A percentile compares a stretch with the other conserved stretches of the same genome.
Evolutionary conservation across 2,113 vertebrate species (phyloP).

Genomic region (Eurystomus gularis): DNA sequence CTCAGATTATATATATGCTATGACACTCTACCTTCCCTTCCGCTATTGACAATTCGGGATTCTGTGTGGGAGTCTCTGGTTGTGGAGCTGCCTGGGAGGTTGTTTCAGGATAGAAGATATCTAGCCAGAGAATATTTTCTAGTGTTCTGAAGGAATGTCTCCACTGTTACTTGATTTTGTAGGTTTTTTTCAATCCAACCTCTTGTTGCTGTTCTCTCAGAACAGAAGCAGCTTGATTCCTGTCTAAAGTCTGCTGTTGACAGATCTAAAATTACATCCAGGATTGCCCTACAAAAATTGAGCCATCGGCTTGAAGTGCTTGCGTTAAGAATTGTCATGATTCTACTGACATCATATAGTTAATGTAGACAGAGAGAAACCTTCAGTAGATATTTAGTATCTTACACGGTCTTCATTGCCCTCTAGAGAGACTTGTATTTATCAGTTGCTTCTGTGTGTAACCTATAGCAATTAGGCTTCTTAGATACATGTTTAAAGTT

Average conservation of each 20-base stretch:
- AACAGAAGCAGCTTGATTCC: neutral
- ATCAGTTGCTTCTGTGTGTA: neutral
- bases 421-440: neutral
- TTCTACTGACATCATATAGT: neutral
- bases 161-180: neutral
- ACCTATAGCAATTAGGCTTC: neutral
- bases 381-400: neutral
- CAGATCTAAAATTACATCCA: neutral
- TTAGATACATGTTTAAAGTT: neutral
- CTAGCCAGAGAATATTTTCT: neutral
- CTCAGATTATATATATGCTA: neutral
- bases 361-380: neutral
- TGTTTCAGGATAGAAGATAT: neutral
- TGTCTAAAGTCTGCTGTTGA: neutral
- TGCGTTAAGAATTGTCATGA: neutral
- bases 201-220: neutral
- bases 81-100: neutral
- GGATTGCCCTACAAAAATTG: neutral
- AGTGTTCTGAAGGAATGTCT: neutral
- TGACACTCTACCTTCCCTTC: neutral
- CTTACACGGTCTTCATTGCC: neutral
- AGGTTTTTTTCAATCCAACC: neutral
- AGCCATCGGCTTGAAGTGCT: neutral
- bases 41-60: neutral
- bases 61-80: neutral